A percentile compares a stretch with the other conserved stretches of the same genome.
Evolutionary conservation across 2,113 vertebrate species (phyloP).

Genomic region (Tragelaphus scriptus): DNA sequence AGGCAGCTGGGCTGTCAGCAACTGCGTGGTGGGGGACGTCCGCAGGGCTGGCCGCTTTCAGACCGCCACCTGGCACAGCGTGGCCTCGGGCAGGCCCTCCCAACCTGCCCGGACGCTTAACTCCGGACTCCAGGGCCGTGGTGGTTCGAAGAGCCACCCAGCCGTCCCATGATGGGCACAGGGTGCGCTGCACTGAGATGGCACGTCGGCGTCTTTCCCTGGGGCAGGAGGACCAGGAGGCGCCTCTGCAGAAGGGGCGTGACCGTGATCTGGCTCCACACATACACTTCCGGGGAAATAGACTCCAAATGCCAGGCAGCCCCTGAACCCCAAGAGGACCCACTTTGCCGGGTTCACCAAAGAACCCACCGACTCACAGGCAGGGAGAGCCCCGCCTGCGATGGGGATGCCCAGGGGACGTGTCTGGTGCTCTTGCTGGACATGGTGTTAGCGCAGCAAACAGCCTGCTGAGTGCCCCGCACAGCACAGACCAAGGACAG

Average conservation of each 20-base stretch:
- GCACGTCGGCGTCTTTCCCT: background rate
- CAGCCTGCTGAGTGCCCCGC: too few relatives aligned
- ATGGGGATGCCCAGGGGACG: fast-evolving
- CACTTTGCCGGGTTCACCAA: fast-evolving
- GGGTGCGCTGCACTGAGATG: fast-evolving
- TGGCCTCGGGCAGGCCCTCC: background rate
- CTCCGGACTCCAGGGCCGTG: background rate
- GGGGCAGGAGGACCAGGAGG: too few relatives aligned
- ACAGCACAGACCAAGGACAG: background rate
- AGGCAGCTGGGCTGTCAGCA: background rate
- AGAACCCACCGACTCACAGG: fast-evolving
- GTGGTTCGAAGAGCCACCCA: background rate
- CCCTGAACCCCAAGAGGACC: background rate
- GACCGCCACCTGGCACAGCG: fast-evolving
- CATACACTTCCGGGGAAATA: background rate
- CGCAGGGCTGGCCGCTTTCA: background rate
- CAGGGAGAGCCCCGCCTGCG: fast-evolving
- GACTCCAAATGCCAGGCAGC: background rate
- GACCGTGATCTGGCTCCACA: background rate
- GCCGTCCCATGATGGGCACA: fast-evolving
- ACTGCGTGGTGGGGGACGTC: fast-evolving
- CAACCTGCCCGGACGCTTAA: too few relatives aligned
- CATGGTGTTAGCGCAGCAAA: fast-evolving
- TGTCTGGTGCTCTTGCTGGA: fast-evolving
- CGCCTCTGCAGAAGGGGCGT: too few relatives aligned